Base-by-base conservation (phyloP, 2,888 invertebrate genomes). In the Callimorpha dominula region DNA sequence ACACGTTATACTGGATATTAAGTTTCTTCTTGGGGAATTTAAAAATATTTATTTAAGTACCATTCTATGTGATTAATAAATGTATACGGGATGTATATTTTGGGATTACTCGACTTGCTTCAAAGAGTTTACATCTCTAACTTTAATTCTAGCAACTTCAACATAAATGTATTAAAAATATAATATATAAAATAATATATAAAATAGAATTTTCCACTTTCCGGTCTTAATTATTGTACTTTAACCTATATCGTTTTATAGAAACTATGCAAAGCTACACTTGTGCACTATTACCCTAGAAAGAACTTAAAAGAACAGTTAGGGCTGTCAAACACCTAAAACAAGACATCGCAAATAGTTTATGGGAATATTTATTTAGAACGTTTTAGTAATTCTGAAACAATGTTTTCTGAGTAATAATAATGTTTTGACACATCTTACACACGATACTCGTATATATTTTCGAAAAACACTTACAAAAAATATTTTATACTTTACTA, bases 221-320 rank as follows among this genome's bases (percentile, higher is more conserved):
- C 42, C 40, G 40, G n/a, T 68, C 69, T 69, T 72, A 69, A 74
- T 66, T 75, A 68, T 69, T 40, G 17, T 42, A 69, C 69, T 43
- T 71, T 65, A 71, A 52, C 69, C 60, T 66, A 68, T 75, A 75
- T 71, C 46, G 65, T 42, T 52, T 49, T 42, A 67, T 66, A 62
- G 54, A 65, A 65, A 72, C 54, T 68, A 52, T 57, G 62, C 60
- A 54, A 74, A 43, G 46, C 42, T 40, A 43, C 64, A 49, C 63
- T 50, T 15, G 52, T 65, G 40, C 71, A 69, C 62, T 49, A 69
- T 69, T 72, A 66, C 54, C 46, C 65, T 57, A 43, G 50, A 71
- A 49, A 71, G 60, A 40, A 46, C 65, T 57, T 31, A 43, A 71
- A 49, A 71, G 60, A 40, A 46, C 3, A 62, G 12, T 20, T 31